Conservation (phyloP, 2,888 invertebrate genomes). For the Drosophila niveifrons region DNA sequence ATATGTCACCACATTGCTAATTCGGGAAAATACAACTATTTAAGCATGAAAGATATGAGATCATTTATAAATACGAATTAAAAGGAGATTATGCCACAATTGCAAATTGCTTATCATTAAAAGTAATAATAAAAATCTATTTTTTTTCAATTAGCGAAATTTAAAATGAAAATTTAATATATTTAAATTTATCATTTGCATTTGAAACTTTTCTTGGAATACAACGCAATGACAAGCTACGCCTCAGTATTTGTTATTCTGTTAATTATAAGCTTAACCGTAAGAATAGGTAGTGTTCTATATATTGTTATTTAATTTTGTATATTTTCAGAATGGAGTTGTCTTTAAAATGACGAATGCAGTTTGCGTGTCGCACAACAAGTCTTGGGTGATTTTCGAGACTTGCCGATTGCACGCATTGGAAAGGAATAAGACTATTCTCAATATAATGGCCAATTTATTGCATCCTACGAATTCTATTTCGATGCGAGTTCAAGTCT, state of each 20-base stretch:
- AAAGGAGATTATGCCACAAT: too few species aligned
- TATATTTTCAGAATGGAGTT: conserved; percentile 15
- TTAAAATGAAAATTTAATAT: background rate
- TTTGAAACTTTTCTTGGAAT: background rate
- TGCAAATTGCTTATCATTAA: background rate
- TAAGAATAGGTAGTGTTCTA: background rate
- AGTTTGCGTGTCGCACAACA: conserved; percentile 29
- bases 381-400: conserved; percentile 24
- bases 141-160: background rate
- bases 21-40: too few species aligned
- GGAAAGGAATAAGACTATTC: conserved; percentile 22
- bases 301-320: background rate
- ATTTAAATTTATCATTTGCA: background rate
- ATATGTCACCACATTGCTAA: too few species aligned
- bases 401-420: conserved; percentile 22
- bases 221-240: background rate
- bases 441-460: conserved; percentile 2
- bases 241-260: background rate
- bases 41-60: too few species aligned
- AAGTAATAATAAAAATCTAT: background rate
- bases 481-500: background rate
- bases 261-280: background rate
- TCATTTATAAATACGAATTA: too few species aligned
- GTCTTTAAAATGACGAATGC: conserved; percentile 36
- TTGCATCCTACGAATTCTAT: background rate